These are phyloP conservation scores for Bostrychus sinensis DNA, from an alignment of 2,113 vertebrate genomes.

Conservation along the genomic window DNA sequence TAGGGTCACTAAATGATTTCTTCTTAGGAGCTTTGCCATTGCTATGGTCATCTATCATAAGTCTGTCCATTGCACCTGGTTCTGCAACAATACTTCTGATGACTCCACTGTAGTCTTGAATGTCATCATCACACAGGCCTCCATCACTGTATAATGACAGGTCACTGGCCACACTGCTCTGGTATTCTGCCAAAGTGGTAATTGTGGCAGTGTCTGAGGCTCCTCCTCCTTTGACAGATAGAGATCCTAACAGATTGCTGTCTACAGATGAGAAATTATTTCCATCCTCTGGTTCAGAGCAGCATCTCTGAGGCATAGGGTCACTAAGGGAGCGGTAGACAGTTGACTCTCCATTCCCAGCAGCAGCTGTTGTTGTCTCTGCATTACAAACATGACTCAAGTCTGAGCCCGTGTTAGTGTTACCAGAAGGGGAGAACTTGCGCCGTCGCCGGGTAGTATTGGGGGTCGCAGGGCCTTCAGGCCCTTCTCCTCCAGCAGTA, in stretches of 20 bases:
- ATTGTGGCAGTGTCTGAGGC: slow-evolving; percentile 55
- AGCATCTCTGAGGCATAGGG: slow-evolving; percentile 92
- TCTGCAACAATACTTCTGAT: slow-evolving; percentile 92
- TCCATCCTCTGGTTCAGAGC: slow-evolving; percentile 82
- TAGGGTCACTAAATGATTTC: slow-evolving; percentile 97
- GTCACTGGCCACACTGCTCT: slow-evolving; percentile 89
- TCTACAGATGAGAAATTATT: slow-evolving; percentile 92
- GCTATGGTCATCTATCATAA: slow-evolving; percentile 84
- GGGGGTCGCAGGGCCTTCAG: slow-evolving; percentile 85
- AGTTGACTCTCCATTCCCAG: slow-evolving; percentile 77
- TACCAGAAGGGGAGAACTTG: slow-evolving; percentile 86
- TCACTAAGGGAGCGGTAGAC: slow-evolving; percentile 93
- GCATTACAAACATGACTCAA: slow-evolving; percentile 80
- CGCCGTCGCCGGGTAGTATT: slow-evolving; percentile 86
- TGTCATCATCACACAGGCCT: slow-evolving; percentile 80
- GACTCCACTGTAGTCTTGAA: slow-evolving; percentile 88
- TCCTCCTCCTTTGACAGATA: slow-evolving; percentile 83
- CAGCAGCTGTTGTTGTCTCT: slow-evolving; percentile 62
- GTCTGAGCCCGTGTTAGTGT: slow-evolving; percentile 81
- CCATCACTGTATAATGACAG: slow-evolving; percentile 89
- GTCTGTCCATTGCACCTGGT: slow-evolving; percentile 87
- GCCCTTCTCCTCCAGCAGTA: slow-evolving; percentile 31
- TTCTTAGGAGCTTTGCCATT: slow-evolving; percentile 93
- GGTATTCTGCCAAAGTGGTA: slow-evolving; percentile 78
- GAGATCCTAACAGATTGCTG: slow-evolving; percentile 91